Evolutionary conservation across 2,113 vertebrate genomes (phyloP), one percentile per base, ranked within the genome.

Genomic region (Misgurnus anguillicaudatus): DNA sequence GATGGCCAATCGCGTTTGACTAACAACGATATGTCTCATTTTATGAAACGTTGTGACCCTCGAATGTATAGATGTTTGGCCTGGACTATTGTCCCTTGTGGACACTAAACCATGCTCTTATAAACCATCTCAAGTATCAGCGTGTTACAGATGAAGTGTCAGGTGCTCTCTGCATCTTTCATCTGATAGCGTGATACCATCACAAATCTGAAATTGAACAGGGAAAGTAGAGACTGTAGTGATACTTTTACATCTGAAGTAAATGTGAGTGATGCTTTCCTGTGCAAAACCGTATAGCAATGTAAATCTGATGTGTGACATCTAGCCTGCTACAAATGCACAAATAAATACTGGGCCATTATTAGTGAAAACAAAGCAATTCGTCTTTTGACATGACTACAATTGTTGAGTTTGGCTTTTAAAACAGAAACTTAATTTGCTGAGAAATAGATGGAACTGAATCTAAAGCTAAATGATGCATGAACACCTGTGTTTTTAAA

Each of bases 81-180:
- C 41, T 45, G 16, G 16, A 19, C 9, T 41, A 51, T 38, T 16
- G 55, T 69, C 76, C 55, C 41, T 51, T 17, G 55, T 47, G 76
- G n/a, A 47, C 19, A 38, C 9, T 78, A 39, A 70, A 19, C 76
- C 76, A 60, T 58, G 70, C 17, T 41, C 5, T 55, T 31, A 16
- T 0, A 36, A 36, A 70, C 8, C 16, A 4, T 24, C 48, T 57
- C 64, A 17, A 67, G 47, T 31, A 38, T 55, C 68, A 58, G 14
- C n/a, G 10, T 4, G n/a, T 51, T 39, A 55, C 31, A 13, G 48
- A 70, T 55, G 9, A 36, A 70, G 67, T 17, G 5, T 39, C 68
- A 17, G 48, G 16, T 0, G 31, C 3, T 31, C 19, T 31, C 31
- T 55, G 38, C 68, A 55, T 55, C 31, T n/a, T n/a, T n/a, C 24